phyloP scores from a whole-genome alignment of 2,113 vertebrate species.

The Trematomus loennbergii region DNA sequence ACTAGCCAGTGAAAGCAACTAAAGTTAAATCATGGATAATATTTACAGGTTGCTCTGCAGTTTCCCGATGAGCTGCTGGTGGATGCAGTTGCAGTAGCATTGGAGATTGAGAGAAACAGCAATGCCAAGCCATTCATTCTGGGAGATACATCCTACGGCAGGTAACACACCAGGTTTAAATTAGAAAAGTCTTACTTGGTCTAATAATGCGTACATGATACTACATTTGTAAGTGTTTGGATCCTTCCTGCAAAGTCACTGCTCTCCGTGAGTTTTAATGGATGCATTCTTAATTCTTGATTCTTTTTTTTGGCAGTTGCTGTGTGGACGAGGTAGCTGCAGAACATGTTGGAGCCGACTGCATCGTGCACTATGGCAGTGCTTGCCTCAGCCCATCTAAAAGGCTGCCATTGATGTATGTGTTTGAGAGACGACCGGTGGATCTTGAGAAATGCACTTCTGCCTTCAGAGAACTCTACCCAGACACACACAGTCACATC shows the following conservation, averaged over 20 bases:
- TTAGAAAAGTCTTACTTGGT: neutral
- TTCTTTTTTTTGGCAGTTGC: conserved; percentile 87
- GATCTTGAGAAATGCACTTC: conserved; percentile 81
- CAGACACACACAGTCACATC: conserved; percentile 81
- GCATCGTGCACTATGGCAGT: conserved; percentile 91
- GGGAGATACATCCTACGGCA: conserved; percentile 96
- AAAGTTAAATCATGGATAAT: neutral
- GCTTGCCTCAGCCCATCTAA: conserved; percentile 91
- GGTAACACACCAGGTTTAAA: conserved; percentile 76
- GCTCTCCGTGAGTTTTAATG: neutral
- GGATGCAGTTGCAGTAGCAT: conserved; percentile 85
- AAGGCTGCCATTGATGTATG: conserved; percentile 87
- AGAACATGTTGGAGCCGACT: conserved; percentile 88
- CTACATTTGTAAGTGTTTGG: neutral
- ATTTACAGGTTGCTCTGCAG: conserved; percentile 93
- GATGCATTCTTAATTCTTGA: neutral
- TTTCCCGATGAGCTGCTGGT: conserved; percentile 92
- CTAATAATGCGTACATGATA: neutral
- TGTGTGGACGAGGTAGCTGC: conserved; percentile 96
- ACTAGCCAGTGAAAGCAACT: neutral
- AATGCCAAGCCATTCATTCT: conserved; percentile 87
- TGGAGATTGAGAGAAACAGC: conserved; percentile 82
- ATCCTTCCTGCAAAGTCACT: neutral
- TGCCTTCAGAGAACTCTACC: conserved; percentile 86
- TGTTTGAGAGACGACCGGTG: conserved; percentile 87